phyloP scores from a whole-genome alignment of 2,888 invertebrate genomes.

The Eupelmus urozonus region DNA sequence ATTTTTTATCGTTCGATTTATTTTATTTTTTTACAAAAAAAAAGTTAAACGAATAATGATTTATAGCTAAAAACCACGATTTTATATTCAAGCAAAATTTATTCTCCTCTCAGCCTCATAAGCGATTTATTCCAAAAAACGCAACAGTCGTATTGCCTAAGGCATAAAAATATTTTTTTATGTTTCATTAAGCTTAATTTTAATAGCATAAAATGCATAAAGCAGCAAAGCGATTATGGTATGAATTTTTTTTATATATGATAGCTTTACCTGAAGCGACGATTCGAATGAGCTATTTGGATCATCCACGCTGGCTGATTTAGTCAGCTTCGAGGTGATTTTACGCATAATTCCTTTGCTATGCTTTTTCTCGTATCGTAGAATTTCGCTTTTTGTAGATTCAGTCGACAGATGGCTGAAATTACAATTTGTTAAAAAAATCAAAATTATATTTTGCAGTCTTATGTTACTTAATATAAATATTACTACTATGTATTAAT shows the following conservation, averaged over 20 bases:
- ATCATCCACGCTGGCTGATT: constrained; percentile 89
- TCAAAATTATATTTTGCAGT: too few species aligned
- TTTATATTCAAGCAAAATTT: constrained; percentile 13
- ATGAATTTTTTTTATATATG: background rate
- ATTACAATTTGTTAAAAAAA: constrained; percentile 51
- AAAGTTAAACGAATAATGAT: background rate
- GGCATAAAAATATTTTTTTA: constrained; percentile 40
- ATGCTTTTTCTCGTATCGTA: constrained; percentile 87
- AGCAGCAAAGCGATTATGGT: background rate
- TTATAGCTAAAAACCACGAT: constrained; percentile 16
- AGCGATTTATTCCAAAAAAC: constrained; percentile 56
- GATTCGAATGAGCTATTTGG: constrained; percentile 75
- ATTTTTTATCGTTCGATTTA: background rate
- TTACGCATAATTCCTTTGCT: constrained; percentile 90
- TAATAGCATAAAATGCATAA: background rate
- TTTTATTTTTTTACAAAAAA: constrained; percentile 40
- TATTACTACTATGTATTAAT: too few species aligned
- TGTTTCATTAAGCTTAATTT: background rate
- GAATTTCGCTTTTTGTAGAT: constrained; percentile 90
- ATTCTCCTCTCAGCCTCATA: constrained; percentile 14
- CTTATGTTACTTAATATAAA: too few species aligned
- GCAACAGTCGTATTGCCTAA: constrained; percentile 52
- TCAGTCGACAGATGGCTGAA: constrained; percentile 87
- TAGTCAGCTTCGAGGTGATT: constrained; percentile 88
- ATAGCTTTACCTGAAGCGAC: constrained; percentile 74